Evolutionary conservation across 2,888 invertebrate species (phyloP).

Genomic region (Erebia palarica): DNA sequence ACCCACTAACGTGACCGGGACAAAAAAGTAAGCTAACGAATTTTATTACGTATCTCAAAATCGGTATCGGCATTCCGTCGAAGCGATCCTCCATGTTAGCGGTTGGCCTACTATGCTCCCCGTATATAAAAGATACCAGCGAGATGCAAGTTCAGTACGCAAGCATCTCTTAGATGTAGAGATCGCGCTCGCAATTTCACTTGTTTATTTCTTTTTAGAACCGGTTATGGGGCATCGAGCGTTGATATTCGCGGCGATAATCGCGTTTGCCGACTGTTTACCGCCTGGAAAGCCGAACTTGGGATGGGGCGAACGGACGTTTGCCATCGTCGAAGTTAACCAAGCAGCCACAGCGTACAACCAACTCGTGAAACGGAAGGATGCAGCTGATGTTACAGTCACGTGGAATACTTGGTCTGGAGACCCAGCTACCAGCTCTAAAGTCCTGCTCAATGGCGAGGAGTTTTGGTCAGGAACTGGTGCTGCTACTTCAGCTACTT

Average conservation of each 20-base stretch:
- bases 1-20: slow-evolving; percentile 68
- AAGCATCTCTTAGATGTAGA: slow-evolving; percentile 62
- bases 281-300: slow-evolving; percentile 72
- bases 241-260: slow-evolving; percentile 57
- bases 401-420: slow-evolving; percentile 78
- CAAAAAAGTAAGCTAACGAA: slow-evolving; percentile 72
- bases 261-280: slow-evolving; percentile 56
- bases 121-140: slow-evolving; percentile 73
- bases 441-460: slow-evolving; percentile 64
- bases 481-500: slow-evolving; percentile 65
- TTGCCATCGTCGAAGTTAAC: slow-evolving; percentile 76
- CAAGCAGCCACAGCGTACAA: slow-evolving; percentile 78
- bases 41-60: slow-evolving; percentile 72
- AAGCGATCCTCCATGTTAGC: slow-evolving; percentile 68
- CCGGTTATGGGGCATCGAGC: slow-evolving; percentile 64
- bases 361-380: slow-evolving; percentile 68
- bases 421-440: slow-evolving; percentile 65
- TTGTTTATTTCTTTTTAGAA: slow-evolving; percentile 64
- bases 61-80: slow-evolving; percentile 59
- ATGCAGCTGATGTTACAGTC: slow-evolving; percentile 73
- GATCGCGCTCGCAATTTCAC: slow-evolving; percentile 53
- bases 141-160: slow-evolving; percentile 66
- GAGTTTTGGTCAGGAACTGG: slow-evolving; percentile 69
- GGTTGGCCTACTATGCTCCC: slow-evolving; percentile 76
- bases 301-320: slow-evolving; percentile 76